Conservation (phyloP, 2,888 invertebrate genomes). For the Bellardia pandia region DNA sequence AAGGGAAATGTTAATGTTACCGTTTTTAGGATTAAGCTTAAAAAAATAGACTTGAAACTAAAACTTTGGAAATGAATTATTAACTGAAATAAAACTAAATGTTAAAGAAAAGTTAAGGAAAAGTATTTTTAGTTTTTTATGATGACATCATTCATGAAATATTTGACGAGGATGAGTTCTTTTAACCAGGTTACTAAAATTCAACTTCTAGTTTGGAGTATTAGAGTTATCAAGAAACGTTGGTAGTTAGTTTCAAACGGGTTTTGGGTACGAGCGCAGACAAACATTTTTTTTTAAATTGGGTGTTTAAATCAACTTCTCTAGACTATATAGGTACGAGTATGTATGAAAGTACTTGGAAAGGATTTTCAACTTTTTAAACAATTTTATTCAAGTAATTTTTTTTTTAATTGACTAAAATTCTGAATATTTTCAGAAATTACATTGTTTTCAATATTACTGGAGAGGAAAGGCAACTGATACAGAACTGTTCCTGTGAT, state of each 20-base stretch:
- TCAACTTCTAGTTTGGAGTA: background rate
- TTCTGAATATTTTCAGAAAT: too few species aligned
- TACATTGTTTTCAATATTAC: too few species aligned
- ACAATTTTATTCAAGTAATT: too few species aligned
- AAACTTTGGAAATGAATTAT: background rate
- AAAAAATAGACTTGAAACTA: constrained; percentile 1
- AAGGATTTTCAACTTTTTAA: background rate
- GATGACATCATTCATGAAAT: constrained; percentile 25
- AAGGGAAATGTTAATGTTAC: constrained; percentile 7
- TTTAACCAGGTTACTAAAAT: constrained; percentile 1
- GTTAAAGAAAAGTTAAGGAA: background rate
- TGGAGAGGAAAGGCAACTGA: too few species aligned
- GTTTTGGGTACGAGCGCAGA: background rate
- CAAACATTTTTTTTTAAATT: background rate
- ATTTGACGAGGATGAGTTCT: constrained; percentile 16
- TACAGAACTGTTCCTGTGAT: too few species aligned
- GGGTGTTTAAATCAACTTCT: background rate
- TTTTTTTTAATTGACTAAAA: too few species aligned
- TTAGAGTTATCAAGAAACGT: background rate
- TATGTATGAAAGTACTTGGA: background rate
- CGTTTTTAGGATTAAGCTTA: background rate
- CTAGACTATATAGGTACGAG: background rate
- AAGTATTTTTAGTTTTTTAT: background rate
- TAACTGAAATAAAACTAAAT: background rate
- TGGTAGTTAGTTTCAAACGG: background rate